phyloP scores from a whole-genome alignment of 2,888 invertebrate species.

The Thysanoteuthis rhombus region DNA sequence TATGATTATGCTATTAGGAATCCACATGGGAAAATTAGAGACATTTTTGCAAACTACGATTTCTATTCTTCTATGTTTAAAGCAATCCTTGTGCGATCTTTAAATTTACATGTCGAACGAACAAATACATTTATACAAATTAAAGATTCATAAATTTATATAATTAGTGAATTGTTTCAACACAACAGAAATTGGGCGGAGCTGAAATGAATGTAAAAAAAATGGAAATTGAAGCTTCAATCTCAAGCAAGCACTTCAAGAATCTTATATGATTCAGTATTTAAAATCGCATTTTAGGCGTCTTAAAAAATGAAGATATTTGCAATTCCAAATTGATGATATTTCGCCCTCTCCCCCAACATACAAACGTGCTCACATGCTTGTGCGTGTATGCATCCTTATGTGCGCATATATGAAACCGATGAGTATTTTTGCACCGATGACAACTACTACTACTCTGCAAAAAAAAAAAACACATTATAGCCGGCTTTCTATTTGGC shows the following conservation, averaged over 20 bases:
- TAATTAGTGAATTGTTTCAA: not conserved
- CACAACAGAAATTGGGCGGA: not conserved
- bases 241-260: not conserved
- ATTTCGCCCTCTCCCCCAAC: not conserved
- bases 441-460: not conserved
- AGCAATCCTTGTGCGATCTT: not conserved
- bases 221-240: not conserved
- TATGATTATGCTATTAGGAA: not conserved
- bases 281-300: not conserved
- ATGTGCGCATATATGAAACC: not conserved
- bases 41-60: not conserved
- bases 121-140: too few relatives aligned
- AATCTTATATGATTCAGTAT: not conserved
- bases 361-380: too few relatives aligned
- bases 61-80: not conserved
- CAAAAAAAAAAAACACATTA: too few relatives aligned
- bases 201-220: not conserved
- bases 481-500: not conserved
- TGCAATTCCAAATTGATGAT: slow-evolving; percentile 12
- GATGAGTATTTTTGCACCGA: not conserved
- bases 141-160: too few relatives aligned
- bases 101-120: not conserved
- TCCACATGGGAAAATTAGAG: not conserved
- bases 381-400: not conserved
- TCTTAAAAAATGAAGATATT: not conserved